Base-by-base conservation (phyloP, 2,888 invertebrate species). In the Platycnemis pennipes region DNA sequence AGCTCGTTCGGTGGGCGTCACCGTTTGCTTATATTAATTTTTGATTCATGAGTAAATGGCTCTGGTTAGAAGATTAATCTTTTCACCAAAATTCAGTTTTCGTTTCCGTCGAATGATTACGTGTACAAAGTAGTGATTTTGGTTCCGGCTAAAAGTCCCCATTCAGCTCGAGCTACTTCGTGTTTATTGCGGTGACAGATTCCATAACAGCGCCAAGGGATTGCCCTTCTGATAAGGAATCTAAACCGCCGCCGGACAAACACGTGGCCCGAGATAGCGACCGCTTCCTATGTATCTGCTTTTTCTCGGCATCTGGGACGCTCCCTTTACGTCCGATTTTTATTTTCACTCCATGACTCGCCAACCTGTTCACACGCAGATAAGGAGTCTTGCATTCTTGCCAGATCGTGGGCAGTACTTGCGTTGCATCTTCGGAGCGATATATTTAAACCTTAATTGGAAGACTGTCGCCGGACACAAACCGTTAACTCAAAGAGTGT, bases 321-420 rank as follows among this genome's bases (percentile, higher is more conserved):
- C 31, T 7, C 13, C 5, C 69, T 8, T n/a, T 7, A 31, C 69
- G 77, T 77, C 77, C 31, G 31, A 31, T 77, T 77, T 77, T 77
- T 77, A 77, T 77, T 77, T 77, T 77, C n/a, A 37, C 77, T 11
- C 77, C 13, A 13, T 63, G 77, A 31, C 31, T 77, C 77, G 37
- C 77, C 77, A 77, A 77, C 77, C 77, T 77, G 77, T 77, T 77
- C 37, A 31, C 77, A 7, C 77, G 77, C 77, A 31, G 77, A 77
- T 77, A 77, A 77, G 77, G 37, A 77, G 77, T 31, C 11, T 77
- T 37, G 37, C 37, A 77, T 77, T 77, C 77, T 37, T 37, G 31
- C 77, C 16, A 37, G 37, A 37, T 13, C 77, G 77, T 77, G 77
- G 31, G 77, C 77, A 37, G 77, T 77, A 77, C 77, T 11, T 77